Conservation (phyloP, 2,113 vertebrate species). For the Mastomys coucha region DNA sequence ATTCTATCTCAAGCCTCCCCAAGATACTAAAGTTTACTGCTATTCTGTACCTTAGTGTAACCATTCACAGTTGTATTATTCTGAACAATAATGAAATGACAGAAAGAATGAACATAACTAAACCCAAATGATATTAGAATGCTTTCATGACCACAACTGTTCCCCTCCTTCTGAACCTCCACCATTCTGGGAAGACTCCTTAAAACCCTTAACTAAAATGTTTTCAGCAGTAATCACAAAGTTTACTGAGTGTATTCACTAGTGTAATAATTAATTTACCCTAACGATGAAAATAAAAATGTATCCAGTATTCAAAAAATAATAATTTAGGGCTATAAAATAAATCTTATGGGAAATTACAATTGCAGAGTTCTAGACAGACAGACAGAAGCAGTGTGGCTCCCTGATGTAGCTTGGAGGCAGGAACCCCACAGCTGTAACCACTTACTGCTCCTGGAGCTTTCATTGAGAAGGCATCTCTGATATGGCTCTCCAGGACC, state of each 20-base stretch:
- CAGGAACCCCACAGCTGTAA: not conserved
- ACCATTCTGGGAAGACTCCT: not conserved
- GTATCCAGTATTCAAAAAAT: not conserved
- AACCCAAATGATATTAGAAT: not conserved
- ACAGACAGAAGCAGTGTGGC: not conserved
- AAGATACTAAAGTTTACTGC: not conserved
- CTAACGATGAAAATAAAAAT: conserved; percentile 10
- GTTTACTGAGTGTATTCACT: not conserved
- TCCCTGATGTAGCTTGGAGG: not conserved
- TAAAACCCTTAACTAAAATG: conserved; percentile 1
- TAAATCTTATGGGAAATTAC: not conserved
- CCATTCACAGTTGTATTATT: not conserved
- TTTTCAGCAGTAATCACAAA: not conserved
- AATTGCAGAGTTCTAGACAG: not conserved
- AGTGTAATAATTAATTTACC: conserved; percentile 19
- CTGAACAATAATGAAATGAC: not conserved
- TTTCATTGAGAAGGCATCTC: not conserved
- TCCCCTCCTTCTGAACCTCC: not conserved
- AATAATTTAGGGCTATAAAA: not conserved
- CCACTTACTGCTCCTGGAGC: not conserved
- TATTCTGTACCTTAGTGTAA: conserved; percentile 20
- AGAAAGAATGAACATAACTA: conserved; percentile 9
- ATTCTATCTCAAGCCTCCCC: not conserved
- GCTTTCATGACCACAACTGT: not conserved
- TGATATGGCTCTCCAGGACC: not conserved